These are phyloP conservation scores for Pteria penguin DNA, from an alignment of 2,888 invertebrate species.

Conservation along the genomic window DNA sequence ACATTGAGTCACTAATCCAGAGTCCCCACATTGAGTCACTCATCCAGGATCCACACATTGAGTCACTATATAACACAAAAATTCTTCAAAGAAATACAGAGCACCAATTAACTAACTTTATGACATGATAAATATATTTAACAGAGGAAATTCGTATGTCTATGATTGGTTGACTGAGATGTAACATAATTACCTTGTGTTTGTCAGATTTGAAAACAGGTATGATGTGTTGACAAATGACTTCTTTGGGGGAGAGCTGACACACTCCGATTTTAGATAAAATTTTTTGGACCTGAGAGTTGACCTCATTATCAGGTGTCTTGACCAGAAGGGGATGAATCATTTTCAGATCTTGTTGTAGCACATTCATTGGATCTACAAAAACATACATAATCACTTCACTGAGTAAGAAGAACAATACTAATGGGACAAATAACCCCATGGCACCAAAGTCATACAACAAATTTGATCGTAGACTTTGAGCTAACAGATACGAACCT, in stretches of 20 bases:
- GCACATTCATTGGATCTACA: conserved; percentile 62
- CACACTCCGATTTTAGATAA: conserved; percentile 64
- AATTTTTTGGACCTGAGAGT: conserved; percentile 73
- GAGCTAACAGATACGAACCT: too few relatives aligned
- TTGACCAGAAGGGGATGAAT: conserved; percentile 65
- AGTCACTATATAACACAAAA: too few relatives aligned
- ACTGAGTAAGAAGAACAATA: too few relatives aligned
- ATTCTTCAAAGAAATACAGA: too few relatives aligned
- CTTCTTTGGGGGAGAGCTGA: conserved; percentile 63
- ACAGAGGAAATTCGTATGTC: too few relatives aligned
- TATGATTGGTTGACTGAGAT: too few relatives aligned
- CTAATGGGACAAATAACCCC: neutral
- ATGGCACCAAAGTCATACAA: neutral
- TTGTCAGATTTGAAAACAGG: conserved; percentile 68
- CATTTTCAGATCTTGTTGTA: conserved; percentile 72
- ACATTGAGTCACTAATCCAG: too few relatives aligned
- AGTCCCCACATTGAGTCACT: too few relatives aligned
- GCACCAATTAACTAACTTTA: too few relatives aligned
- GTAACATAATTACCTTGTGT: conserved; percentile 72
- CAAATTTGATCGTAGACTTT: too few relatives aligned
- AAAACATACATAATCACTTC: neutral
- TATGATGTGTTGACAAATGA: conserved; percentile 76
- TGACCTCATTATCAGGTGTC: conserved; percentile 70
- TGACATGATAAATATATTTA: too few relatives aligned
- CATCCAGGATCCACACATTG: too few relatives aligned